Percentiles rank a stretch among this genome's conserved stretches.
These are phyloP conservation scores for Ceramica pisi DNA, from an alignment of 2,888 invertebrate genomes.

Conservation along the genomic window DNA sequence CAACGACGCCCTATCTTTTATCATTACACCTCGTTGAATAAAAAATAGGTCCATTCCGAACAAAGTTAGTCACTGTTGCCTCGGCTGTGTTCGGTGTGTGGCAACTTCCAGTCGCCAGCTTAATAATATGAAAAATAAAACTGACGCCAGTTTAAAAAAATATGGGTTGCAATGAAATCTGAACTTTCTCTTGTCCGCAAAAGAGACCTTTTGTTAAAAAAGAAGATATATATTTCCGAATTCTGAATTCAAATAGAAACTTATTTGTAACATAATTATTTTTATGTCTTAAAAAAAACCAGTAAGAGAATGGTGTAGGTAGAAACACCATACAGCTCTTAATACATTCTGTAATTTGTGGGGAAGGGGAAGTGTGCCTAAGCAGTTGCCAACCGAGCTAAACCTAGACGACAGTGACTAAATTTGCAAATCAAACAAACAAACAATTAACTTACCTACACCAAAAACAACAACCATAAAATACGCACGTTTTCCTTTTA, in stretches of 20 bases:
- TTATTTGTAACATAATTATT: not conserved
- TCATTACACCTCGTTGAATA: constrained; percentile 46
- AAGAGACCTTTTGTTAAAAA: not conserved
- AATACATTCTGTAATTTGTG: not conserved
- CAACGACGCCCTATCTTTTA: constrained; percentile 12
- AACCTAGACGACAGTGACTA: constrained; percentile 46
- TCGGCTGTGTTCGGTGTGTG: not conserved
- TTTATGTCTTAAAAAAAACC: too few species aligned
- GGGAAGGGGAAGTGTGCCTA: not conserved
- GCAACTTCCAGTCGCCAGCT: not conserved
- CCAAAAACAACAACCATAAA: constrained; percentile 61
- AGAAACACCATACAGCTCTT: not conserved
- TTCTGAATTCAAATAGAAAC: not conserved
- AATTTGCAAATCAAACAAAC: constrained; percentile 51
- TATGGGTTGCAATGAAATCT: not conserved
- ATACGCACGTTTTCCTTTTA: constrained; percentile 33
- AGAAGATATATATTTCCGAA: not conserved
- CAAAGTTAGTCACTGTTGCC: constrained; percentile 45
- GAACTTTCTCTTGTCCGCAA: not conserved
- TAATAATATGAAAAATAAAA: not conserved
- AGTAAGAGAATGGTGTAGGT: not conserved
- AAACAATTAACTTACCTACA: constrained; percentile 53
- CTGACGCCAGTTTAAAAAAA: not conserved
- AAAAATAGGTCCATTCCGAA: constrained; percentile 42
- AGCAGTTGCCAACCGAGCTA: not conserved